phyloP scores from a whole-genome alignment of 2,888 invertebrate genomes.

The Eupithecia subfuscata region DNA sequence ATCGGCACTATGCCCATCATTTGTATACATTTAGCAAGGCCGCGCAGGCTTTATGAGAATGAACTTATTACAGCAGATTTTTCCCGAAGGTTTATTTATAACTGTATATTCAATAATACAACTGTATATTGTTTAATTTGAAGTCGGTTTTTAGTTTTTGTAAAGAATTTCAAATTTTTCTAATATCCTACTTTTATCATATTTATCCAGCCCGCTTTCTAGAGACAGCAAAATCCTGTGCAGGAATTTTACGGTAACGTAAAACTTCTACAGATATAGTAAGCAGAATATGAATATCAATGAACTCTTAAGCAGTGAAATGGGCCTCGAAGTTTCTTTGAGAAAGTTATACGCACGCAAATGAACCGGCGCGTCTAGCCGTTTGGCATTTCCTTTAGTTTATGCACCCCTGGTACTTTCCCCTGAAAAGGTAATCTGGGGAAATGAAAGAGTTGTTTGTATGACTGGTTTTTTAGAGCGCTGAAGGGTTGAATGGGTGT shows the following conservation, averaged over 20 bases:
- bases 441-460: conserved; percentile 23
- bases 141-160: too few relatives aligned
- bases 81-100: too few relatives aligned
- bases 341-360: conserved; percentile 36
- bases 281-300: conserved; percentile 29
- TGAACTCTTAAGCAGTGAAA: conserved; percentile 29
- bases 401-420: conserved; percentile 35
- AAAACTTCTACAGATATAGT: conserved; percentile 8
- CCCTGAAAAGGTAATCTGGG: conserved; percentile 25
- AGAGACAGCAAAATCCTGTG: not conserved
- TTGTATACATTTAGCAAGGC: too few relatives aligned
- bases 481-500: conserved; percentile 3
- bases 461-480: conserved; percentile 11
- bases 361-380: conserved; percentile 34
- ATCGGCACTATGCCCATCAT: too few relatives aligned
- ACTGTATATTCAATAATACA: too few relatives aligned
- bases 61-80: too few relatives aligned
- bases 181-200: too few relatives aligned
- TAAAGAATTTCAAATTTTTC: too few relatives aligned
- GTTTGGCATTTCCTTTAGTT: conserved; percentile 37
- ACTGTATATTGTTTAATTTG: too few relatives aligned
- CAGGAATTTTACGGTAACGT: not conserved
- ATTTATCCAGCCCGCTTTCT: too few relatives aligned
- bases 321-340: conserved; percentile 35
- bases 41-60: too few relatives aligned